These are phyloP conservation scores for Epinephelus awoara DNA, from an alignment of 2,797 vertebrate genomes.

Conservation along the genomic window DNA sequence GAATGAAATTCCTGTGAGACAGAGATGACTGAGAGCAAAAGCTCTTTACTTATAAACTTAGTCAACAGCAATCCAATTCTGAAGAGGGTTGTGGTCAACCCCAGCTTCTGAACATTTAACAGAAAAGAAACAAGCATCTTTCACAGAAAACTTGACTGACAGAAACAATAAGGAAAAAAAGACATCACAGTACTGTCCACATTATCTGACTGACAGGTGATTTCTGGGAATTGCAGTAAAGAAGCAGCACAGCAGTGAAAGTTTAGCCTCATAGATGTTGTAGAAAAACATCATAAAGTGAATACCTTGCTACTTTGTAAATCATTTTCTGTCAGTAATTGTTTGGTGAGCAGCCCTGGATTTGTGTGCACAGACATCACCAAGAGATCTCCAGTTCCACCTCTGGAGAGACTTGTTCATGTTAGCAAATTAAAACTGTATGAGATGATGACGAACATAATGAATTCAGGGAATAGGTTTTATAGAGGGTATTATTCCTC, in stretches of 20 bases:
- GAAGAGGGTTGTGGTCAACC: background rate
- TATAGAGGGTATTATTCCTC: slow-evolving; percentile 16
- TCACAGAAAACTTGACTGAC: background rate
- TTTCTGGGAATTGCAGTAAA: background rate
- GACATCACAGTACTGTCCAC: background rate
- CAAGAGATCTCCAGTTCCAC: slow-evolving; percentile 4
- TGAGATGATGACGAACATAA: slow-evolving; percentile 48
- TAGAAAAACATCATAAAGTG: background rate
- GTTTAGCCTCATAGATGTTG: background rate
- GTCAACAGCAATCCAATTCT: background rate
- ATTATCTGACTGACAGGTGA: slow-evolving; percentile 6
- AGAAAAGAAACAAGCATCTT: background rate
- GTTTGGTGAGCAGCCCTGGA: slow-evolving; percentile 35
- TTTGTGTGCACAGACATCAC: slow-evolving; percentile 9
- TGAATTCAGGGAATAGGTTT: slow-evolving; percentile 49
- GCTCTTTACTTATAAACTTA: background rate
- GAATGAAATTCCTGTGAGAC: background rate
- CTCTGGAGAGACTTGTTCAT: slow-evolving; percentile 43
- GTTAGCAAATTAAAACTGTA: slow-evolving; percentile 54
- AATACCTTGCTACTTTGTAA: slow-evolving; percentile 1
- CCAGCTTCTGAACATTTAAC: background rate
- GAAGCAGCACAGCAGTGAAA: background rate
- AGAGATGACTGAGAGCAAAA: background rate
- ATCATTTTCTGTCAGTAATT: slow-evolving; percentile 11
- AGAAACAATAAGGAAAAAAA: background rate